A percentile compares a stretch with the other conserved stretches of the same genome.
These are phyloP conservation scores for Cheirogaleus major DNA, from an alignment of 2,797 vertebrate species.

Conservation along the genomic window DNA sequence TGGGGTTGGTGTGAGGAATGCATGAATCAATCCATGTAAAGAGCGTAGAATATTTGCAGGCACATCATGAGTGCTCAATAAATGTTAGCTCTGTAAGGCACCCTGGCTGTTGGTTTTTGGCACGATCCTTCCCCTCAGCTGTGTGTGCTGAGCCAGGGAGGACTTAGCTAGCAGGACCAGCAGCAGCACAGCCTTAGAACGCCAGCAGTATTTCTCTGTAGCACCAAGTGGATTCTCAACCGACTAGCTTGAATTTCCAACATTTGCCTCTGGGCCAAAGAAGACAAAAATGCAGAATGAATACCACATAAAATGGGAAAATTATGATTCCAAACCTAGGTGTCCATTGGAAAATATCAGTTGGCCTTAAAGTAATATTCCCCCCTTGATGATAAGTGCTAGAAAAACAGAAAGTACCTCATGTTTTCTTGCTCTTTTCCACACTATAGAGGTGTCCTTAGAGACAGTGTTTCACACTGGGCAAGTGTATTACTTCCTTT, in stretches of 20 bases:
- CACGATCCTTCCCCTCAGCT: neutral
- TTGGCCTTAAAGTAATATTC: neutral
- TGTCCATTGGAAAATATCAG: neutral
- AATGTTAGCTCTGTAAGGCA: neutral
- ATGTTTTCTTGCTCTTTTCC: neutral
- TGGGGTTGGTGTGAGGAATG: neutral
- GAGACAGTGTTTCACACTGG: neutral
- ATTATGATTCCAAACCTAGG: neutral
- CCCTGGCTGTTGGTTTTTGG: neutral
- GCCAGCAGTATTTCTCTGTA: neutral
- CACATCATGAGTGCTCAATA: neutral
- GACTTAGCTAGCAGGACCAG: neutral
- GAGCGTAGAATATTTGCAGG: constrained; percentile 2
- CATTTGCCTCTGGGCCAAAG: neutral
- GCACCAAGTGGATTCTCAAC: neutral
- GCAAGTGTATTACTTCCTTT: neutral
- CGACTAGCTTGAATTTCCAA: neutral
- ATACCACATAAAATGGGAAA: neutral
- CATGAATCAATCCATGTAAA: neutral
- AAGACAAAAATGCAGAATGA: neutral
- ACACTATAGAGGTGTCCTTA: neutral
- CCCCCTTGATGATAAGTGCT: neutral
- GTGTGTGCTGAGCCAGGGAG: neutral
- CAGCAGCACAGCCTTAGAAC: neutral
- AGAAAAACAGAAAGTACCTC: neutral